phyloP scores from a whole-genome alignment of 2,888 invertebrate species.

The Andrena camellia region DNA sequence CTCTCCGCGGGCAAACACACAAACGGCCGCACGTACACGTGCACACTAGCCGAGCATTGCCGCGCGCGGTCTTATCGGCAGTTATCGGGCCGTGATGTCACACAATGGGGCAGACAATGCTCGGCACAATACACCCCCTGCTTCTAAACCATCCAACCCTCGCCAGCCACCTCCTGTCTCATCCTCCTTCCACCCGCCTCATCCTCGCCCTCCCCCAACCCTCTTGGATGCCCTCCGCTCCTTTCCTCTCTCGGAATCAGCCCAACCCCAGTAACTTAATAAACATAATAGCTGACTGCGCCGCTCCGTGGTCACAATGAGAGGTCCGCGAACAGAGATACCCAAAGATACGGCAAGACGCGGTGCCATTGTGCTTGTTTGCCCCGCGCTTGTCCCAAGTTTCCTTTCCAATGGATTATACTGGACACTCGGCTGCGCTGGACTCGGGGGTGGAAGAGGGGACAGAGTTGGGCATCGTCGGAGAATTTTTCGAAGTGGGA shows the following conservation, averaged over 20 bases:
- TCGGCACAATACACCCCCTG: conserved; percentile 83
- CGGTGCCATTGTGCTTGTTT: conserved; percentile 15
- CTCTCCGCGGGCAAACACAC: conserved; percentile 49
- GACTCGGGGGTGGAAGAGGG: not conserved
- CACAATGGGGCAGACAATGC: conserved; percentile 85
- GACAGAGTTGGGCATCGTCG: not conserved
- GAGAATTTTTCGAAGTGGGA: not conserved
- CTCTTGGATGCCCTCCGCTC: conserved; percentile 38
- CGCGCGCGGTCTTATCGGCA: conserved; percentile 84
- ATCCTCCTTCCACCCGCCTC: conserved; percentile 62
- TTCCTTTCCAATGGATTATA: conserved; percentile 41
- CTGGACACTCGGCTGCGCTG: conserved; percentile 1
- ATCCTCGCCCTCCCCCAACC: conserved; percentile 57
- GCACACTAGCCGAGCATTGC: conserved; percentile 77
- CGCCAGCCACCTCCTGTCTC: conserved; percentile 68
- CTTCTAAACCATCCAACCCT: conserved; percentile 73
- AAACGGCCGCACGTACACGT: conserved; percentile 60
- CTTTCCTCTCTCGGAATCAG: conserved; percentile 66
- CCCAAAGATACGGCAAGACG: conserved; percentile 76
- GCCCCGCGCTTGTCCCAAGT: conserved; percentile 4
- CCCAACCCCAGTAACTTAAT: conserved; percentile 81
- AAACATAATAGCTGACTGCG: conserved; percentile 85
- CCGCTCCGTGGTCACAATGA: conserved; percentile 82
- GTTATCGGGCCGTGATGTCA: conserved; percentile 85
- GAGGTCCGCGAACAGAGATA: conserved; percentile 80